Percentiles rank a stretch among this genome's conserved stretches.
phyloP scores from a whole-genome alignment of 2,888 invertebrate species.

The Drosophila aldrichi region DNA sequence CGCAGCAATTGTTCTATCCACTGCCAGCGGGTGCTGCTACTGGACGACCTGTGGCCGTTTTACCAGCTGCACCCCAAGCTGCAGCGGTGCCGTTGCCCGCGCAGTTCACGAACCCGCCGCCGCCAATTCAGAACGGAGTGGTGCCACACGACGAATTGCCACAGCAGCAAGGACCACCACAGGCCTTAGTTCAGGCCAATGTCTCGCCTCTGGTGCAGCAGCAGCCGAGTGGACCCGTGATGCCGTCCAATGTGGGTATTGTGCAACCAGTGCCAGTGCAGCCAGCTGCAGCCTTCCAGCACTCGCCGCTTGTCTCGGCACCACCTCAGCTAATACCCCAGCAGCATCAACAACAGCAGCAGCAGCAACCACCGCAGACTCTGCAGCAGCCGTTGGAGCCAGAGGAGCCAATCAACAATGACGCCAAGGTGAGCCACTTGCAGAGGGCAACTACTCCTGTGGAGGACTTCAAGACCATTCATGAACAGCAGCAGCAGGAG shows the following conservation, averaged over 20 bases:
- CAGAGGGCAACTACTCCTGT: conserved; percentile 66
- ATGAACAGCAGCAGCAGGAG: conserved; percentile 83
- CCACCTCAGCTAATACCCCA: conserved; percentile 53
- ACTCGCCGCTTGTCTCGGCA: conserved; percentile 68
- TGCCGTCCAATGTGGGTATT: conserved; percentile 61
- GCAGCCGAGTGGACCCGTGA: conserved; percentile 51
- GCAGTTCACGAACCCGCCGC: conserved; percentile 75
- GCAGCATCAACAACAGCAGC: conserved; percentile 40
- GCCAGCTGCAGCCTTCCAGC: conserved; percentile 72
- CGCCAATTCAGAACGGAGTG: conserved; percentile 83
- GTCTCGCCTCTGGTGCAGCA: conserved; percentile 84
- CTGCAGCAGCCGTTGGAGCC: conserved; percentile 52
- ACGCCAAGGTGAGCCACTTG: conserved; percentile 54
- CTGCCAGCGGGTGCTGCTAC: conserved; percentile 77
- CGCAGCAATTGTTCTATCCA: conserved; percentile 83
- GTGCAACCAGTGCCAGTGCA: conserved; percentile 67
- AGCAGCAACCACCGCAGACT: conserved; percentile 48
- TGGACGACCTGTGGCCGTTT: conserved; percentile 80
- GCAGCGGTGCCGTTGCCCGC: conserved; percentile 76
- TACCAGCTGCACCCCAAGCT: conserved; percentile 75
- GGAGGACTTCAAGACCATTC: conserved; percentile 75
- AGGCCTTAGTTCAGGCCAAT: conserved; percentile 84
- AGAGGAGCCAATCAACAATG: conserved; percentile 48
- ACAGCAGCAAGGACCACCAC: conserved; percentile 83
- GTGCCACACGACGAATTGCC: conserved; percentile 84